A percentile compares a stretch with the other conserved stretches of the same genome.
These are phyloP conservation scores for Apis dorsata DNA, from an alignment of 1,140 invertebrate genomes.

Conservation along the genomic window DNA sequence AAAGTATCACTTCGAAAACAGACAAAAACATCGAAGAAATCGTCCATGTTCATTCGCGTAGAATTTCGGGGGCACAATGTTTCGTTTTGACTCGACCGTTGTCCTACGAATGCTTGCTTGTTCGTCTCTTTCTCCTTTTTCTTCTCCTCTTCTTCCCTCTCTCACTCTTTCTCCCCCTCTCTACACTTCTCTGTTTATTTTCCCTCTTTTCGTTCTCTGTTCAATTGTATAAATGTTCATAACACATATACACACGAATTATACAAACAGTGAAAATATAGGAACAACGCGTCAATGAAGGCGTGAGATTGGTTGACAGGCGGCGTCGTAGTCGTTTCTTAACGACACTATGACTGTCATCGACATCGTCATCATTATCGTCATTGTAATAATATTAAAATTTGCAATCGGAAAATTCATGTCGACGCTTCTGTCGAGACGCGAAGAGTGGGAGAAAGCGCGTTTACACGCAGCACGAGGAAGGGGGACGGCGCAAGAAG, in stretches of 20 bases:
- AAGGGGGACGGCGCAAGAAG: background rate
- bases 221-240: background rate
- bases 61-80: conserved; percentile 35
- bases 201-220: background rate
- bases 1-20: conserved; percentile 11
- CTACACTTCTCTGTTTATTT: background rate
- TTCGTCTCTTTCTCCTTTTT: background rate
- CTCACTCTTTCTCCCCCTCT: background rate
- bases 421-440: conserved; percentile 48
- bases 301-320: conserved; percentile 50
- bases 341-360: conserved; percentile 10
- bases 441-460: conserved; percentile 38
- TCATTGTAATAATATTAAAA: conserved; percentile 37
- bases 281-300: conserved; percentile 50
- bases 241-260: conserved; percentile 36
- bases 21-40: conserved; percentile 10
- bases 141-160: background rate
- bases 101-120: conserved; percentile 23
- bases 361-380: background rate
- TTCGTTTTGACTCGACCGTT: conserved; percentile 45
- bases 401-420: conserved; percentile 54
- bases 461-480: conserved; percentile 51
- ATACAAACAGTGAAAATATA: conserved; percentile 38
- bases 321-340: conserved; percentile 37
- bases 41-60: conserved; percentile 43